Evolutionary conservation across 2,888 invertebrate genomes (phyloP).

Genomic region (Andrena trimmerana): DNA sequence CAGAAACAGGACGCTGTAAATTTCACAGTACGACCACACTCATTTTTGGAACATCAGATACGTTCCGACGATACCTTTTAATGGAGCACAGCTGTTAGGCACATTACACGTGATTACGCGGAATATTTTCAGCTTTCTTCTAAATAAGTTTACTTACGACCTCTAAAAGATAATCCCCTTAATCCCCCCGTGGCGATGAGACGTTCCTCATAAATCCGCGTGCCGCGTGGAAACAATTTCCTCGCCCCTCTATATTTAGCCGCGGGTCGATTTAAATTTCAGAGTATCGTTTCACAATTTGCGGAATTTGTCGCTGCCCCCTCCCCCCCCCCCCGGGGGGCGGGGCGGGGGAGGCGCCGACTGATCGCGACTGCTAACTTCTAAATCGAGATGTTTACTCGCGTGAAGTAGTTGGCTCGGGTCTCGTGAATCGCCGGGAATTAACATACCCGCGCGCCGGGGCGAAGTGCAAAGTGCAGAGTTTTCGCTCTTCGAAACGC

Average conservation of each 20-base stretch:
- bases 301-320: constrained; percentile 8
- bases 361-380: constrained; percentile 4
- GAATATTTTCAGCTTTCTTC: background rate
- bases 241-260: constrained; percentile 24
- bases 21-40: too few species aligned
- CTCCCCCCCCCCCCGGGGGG: too few species aligned
- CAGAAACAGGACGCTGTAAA: too few species aligned
- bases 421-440: constrained; percentile 10
- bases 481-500: constrained; percentile 5
- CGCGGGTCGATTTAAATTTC: constrained; percentile 20
- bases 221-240: background rate
- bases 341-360: too few species aligned
- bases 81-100: too few species aligned
- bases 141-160: background rate
- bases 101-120: too few species aligned
- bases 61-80: too few species aligned
- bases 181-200: background rate
- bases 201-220: background rate
- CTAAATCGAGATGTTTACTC: constrained; percentile 42
- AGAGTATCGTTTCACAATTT: constrained; percentile 30
- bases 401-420: constrained; percentile 3
- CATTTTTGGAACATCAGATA: too few species aligned
- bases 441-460: constrained; percentile 36
- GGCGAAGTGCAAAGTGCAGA: constrained; percentile 24
- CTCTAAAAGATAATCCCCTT: background rate